phyloP scores from a whole-genome alignment of 2,888 invertebrate genomes.

The Melanchra persicariae region DNA sequence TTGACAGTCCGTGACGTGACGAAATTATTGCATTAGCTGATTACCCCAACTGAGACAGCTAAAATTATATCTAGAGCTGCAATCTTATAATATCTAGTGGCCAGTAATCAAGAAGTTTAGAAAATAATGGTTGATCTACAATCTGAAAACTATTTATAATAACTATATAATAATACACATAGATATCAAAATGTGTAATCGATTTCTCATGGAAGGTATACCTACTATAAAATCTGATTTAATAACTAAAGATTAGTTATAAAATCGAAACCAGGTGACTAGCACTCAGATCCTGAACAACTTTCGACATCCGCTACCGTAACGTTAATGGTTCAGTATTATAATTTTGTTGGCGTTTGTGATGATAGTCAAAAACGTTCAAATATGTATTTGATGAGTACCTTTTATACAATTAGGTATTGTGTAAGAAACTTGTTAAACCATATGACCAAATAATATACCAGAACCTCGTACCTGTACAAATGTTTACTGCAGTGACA shows the following conservation, averaged over 20 bases:
- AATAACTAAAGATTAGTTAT: conserved; percentile 37
- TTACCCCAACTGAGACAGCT: conserved; percentile 2
- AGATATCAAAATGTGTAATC: conserved; percentile 10
- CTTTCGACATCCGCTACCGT: conserved; percentile 57
- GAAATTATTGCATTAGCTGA: conserved; percentile 37
- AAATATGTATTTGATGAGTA: conserved; percentile 9
- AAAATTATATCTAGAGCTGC: conserved; percentile 3
- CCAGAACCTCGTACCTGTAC: neutral
- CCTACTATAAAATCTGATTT: conserved; percentile 24
- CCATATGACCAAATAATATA: neutral
- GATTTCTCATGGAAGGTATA: conserved; percentile 2
- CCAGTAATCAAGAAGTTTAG: conserved; percentile 3
- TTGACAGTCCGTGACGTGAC: conserved; percentile 24
- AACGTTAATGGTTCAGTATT: conserved; percentile 40
- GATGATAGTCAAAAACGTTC: neutral
- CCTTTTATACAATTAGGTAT: neutral
- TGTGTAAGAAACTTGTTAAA: neutral
- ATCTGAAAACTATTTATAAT: conserved; percentile 8
- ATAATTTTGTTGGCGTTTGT: conserved; percentile 31
- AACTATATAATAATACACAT: too few relatives aligned
- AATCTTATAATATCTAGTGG: neutral
- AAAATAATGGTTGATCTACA: neutral
- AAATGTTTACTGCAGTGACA: neutral
- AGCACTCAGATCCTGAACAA: conserved; percentile 58
- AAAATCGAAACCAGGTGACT: conserved; percentile 60